These are phyloP conservation scores for Luscinia megarhynchos DNA, from an alignment of 2,797 vertebrate species.

Conservation along the genomic window DNA sequence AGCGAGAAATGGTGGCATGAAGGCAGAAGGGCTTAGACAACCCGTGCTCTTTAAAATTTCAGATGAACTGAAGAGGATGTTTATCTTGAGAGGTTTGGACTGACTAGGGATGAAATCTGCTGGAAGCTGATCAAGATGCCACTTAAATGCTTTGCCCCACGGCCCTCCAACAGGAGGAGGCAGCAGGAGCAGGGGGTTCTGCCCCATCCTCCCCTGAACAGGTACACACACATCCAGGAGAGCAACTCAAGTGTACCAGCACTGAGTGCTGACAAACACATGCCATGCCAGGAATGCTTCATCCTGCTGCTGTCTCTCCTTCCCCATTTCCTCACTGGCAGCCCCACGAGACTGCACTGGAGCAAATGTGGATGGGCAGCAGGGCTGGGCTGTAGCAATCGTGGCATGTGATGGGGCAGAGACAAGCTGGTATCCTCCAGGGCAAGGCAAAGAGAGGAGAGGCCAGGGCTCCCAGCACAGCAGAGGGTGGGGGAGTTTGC, in stretches of 20 bases:
- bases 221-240: not conserved
- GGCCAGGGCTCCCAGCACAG: not conserved
- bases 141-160: not conserved
- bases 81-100: not conserved
- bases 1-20: rapidly evolving
- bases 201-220: not conserved
- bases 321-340: not conserved
- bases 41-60: not conserved
- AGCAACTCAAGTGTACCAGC: not conserved
- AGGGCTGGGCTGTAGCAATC: not conserved
- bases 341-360: not conserved
- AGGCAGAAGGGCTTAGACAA: not conserved
- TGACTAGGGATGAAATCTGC: not conserved
- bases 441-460: not conserved
- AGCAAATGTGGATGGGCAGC: not conserved
- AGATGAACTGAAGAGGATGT: not conserved
- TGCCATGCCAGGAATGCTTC: not conserved
- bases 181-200: not conserved
- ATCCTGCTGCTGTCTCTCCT: not conserved
- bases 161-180: not conserved
- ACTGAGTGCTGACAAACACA: not conserved
- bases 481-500: not conserved
- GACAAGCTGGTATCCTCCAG: not conserved
- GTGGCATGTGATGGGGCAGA: not conserved
- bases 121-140: not conserved